These are phyloP conservation scores for Tridacna crocea DNA, from an alignment of 2,888 invertebrate genomes.

Conservation along the genomic window DNA sequence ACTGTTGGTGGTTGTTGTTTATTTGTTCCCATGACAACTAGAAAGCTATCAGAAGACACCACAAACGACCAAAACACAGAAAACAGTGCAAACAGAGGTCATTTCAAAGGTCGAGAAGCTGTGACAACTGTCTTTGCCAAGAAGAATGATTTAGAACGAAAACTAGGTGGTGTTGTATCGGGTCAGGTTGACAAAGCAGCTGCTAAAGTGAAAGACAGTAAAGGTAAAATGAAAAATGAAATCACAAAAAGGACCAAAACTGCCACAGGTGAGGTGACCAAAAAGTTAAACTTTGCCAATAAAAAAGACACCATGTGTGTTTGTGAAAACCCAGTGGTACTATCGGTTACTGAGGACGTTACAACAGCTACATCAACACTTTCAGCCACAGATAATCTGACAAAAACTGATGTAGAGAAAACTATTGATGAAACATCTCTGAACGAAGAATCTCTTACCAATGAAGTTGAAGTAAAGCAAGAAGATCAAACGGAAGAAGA, in stretches of 20 bases:
- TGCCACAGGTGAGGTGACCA: background rate
- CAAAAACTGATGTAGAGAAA: background rate
- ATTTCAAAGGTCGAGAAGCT: background rate
- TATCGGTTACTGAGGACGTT: background rate
- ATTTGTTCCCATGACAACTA: conserved; percentile 4
- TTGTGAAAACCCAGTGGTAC: background rate
- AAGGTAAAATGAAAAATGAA: background rate
- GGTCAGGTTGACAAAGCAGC: background rate
- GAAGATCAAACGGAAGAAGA: background rate
- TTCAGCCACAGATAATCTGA: background rate
- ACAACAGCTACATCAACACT: background rate
- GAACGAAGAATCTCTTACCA: background rate
- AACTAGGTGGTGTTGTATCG: background rate
- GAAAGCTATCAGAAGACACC: background rate
- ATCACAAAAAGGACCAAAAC: background rate
- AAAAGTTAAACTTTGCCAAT: background rate
- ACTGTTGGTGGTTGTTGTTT: conserved; percentile 2
- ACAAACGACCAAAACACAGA: background rate
- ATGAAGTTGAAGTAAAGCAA: background rate
- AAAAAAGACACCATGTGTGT: background rate
- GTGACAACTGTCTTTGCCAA: background rate
- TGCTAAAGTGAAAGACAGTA: background rate
- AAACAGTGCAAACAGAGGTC: background rate
- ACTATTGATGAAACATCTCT: background rate
- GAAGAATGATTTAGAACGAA: background rate